phyloP scores from a whole-genome alignment of 2,797 vertebrate species.

The Picus viridis region DNA sequence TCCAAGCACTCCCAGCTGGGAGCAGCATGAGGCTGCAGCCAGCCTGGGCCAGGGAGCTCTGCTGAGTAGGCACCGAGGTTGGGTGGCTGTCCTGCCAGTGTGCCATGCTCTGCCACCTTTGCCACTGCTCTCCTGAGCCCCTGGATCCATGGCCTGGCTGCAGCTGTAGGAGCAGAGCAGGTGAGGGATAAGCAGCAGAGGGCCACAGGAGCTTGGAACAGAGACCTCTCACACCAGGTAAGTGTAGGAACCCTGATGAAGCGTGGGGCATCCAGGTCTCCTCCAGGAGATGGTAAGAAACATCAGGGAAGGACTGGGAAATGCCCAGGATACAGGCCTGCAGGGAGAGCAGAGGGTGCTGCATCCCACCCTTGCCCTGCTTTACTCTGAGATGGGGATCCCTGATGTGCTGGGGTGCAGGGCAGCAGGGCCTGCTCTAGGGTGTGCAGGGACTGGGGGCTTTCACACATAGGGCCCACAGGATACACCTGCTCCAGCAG shows the following conservation, averaged over 20 bases:
- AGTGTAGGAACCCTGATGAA: accelerated
- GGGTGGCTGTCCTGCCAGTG: background rate
- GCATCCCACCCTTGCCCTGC: background rate
- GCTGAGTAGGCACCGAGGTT: background rate
- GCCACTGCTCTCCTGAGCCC: accelerated
- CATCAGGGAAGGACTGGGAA: background rate
- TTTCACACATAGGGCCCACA: background rate
- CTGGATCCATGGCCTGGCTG: accelerated
- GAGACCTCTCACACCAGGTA: background rate
- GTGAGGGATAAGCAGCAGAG: background rate
- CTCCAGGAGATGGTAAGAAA: background rate
- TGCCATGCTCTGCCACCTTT: background rate
- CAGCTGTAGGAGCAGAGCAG: background rate
- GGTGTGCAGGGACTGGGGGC: background rate
- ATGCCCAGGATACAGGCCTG: background rate
- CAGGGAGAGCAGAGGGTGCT: background rate
- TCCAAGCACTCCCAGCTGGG: constrained; percentile 43
- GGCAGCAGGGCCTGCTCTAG: background rate
- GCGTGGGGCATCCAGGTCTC: accelerated
- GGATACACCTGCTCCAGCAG: background rate
- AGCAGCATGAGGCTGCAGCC: constrained; percentile 46
- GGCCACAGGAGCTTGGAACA: background rate
- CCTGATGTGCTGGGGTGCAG: background rate
- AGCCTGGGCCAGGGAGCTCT: background rate
- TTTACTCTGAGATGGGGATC: background rate